These are phyloP conservation scores for Ptiloglossa arizonensis DNA, from an alignment of 1,140 invertebrate genomes.

Conservation along the genomic window DNA sequence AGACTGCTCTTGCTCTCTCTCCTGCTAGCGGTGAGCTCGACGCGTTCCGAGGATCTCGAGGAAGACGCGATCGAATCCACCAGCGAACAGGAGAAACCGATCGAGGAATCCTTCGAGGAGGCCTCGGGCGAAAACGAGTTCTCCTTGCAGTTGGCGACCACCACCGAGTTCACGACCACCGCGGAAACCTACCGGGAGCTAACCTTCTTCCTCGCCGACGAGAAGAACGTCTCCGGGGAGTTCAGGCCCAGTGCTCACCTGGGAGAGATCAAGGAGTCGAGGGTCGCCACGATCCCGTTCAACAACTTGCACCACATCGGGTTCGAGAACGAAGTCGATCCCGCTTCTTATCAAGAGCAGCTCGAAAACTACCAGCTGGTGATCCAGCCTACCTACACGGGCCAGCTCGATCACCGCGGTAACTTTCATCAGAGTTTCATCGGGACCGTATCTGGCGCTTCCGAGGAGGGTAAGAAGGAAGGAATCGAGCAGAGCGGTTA, in stretches of 20 bases:
- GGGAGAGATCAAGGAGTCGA: conserved; percentile 65
- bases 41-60: background rate
- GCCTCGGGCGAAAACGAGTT: conserved; percentile 6
- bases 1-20: background rate
- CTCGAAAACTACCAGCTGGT: background rate
- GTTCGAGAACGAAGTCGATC: conserved; percentile 56
- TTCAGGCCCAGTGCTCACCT: conserved; percentile 71
- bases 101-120: conserved; percentile 13
- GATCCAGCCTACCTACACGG: background rate
- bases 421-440: background rate
- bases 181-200: background rate
- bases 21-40: background rate
- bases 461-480: background rate
- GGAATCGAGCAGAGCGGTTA: background rate
- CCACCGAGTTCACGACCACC: background rate
- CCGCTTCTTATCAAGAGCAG: conserved; percentile 19
- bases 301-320: conserved; percentile 60
- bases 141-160: conserved; percentile 8
- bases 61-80: background rate
- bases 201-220: background rate
- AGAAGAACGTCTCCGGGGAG: conserved; percentile 18
- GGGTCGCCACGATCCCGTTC: conserved; percentile 55
- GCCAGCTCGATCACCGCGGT: background rate
- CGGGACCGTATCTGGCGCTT: background rate
- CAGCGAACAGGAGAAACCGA: background rate